A percentile compares a stretch with the other conserved stretches of the same genome.
phyloP scores from a whole-genome alignment of 2,797 vertebrate species.

The Lepidocolaptes lacrymiger region DNA sequence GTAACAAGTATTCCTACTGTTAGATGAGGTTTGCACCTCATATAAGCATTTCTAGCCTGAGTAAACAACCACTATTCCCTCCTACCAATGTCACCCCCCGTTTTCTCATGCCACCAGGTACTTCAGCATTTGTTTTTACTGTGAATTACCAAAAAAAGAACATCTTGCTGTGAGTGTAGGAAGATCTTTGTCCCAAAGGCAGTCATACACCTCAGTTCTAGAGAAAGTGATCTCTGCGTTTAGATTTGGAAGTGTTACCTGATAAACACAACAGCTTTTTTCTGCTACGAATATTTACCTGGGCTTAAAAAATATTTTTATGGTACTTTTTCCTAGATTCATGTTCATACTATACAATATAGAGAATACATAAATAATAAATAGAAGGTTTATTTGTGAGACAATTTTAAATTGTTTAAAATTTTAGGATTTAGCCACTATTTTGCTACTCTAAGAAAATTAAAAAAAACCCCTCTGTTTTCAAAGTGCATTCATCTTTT shows the following conservation, averaged over 20 bases:
- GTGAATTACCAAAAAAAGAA: conserved; percentile 57
- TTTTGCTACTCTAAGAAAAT: not conserved
- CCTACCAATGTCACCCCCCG: conserved; percentile 28
- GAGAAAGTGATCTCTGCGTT: conserved; percentile 15
- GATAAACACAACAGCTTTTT: not conserved
- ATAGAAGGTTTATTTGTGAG: not conserved
- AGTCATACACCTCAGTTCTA: conserved; percentile 27
- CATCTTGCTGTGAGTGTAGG: conserved; percentile 27
- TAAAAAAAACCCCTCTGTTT: not conserved
- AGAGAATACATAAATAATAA: not conserved
- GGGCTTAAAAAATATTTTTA: not conserved
- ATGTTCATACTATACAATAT: not conserved
- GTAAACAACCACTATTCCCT: conserved; percentile 62
- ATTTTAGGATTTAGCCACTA: not conserved
- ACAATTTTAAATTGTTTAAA: not conserved
- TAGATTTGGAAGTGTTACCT: conserved; percentile 5
- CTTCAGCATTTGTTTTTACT: conserved; percentile 47
- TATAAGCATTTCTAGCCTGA: conserved; percentile 38
- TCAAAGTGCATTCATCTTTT: not conserved
- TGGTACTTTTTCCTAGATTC: not conserved
- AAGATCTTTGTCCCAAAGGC: not conserved
- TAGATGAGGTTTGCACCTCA: conserved; percentile 75
- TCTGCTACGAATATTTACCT: not conserved
- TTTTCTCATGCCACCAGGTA: conserved; percentile 23
- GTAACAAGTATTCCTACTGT: conserved; percentile 78